Evolutionary conservation across 2,888 invertebrate genomes (phyloP).

Genomic region (Tyria jacobaeae): DNA sequence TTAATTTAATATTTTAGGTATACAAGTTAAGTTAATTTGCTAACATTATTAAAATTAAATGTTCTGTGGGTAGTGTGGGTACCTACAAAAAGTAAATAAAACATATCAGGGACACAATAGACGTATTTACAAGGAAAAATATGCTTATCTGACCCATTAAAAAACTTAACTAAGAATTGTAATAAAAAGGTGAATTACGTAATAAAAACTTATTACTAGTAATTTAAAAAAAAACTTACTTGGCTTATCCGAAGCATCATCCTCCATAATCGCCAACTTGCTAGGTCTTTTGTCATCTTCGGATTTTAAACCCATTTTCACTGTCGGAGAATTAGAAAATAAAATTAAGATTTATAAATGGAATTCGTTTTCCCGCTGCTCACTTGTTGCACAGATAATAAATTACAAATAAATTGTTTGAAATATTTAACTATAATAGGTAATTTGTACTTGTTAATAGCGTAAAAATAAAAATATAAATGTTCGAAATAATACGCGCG

Average conservation of each 20-base stretch:
- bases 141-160: neutral
- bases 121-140: neutral
- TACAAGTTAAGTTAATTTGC: neutral
- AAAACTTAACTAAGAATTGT: neutral
- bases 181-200: no score
- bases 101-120: neutral
- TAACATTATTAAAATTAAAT: neutral
- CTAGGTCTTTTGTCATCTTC: conserved; percentile 82
- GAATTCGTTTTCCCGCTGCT: conserved; percentile 41
- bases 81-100: neutral
- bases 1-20: no score
- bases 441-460: neutral
- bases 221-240: conserved; percentile 62
- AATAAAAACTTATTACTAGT: no score
- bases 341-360: conserved; percentile 39
- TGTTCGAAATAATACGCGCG: conserved; percentile 57
- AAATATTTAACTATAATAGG: conserved; percentile 8
- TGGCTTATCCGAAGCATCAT: conserved; percentile 73
- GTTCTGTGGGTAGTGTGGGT: neutral
- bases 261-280: conserved; percentile 84
- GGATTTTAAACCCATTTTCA: conserved; percentile 82
- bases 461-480: conserved; percentile 15
- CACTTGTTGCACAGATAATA: conserved; percentile 38
- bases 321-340: conserved; percentile 52
- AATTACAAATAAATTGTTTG: conserved; percentile 1